Evolutionary conservation across 2,888 invertebrate genomes (phyloP).

Genomic region (Agapetus fuscipes): DNA sequence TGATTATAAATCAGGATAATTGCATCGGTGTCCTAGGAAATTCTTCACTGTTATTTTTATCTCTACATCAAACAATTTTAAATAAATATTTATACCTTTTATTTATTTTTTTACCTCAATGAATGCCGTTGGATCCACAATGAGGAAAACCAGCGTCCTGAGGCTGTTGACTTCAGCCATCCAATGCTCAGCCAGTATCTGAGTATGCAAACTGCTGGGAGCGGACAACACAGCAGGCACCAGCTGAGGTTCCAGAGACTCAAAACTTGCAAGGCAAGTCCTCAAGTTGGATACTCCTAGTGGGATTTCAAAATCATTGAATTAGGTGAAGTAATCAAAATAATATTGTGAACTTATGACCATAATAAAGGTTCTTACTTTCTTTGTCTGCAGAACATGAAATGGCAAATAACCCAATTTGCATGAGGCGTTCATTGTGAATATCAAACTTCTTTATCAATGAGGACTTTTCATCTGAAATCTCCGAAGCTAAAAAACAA

Average conservation of each 20-base stretch:
- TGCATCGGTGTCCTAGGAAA: too few relatives aligned
- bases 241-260: constrained; percentile 56
- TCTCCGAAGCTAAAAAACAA: not conserved
- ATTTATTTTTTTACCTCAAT: constrained; percentile 41
- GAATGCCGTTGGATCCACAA: constrained; percentile 61
- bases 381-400: constrained; percentile 43
- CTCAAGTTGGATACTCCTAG: constrained; percentile 53
- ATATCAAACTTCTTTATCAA: constrained; percentile 55
- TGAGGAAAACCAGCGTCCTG: constrained; percentile 49
- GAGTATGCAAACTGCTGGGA: constrained; percentile 40
- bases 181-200: constrained; percentile 49
- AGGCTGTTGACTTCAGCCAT: constrained; percentile 47
- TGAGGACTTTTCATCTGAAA: constrained; percentile 35
- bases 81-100: not conserved
- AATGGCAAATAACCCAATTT: constrained; percentile 62
- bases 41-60: too few relatives aligned
- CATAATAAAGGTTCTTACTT: constrained; percentile 28
- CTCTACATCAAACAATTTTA: too few relatives aligned
- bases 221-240: constrained; percentile 50
- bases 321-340: constrained; percentile 1
- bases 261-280: constrained; percentile 56
- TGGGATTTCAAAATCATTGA: constrained; percentile 23
- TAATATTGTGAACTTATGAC: constrained; percentile 2
- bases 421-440: constrained; percentile 55
- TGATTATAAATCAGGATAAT: too few relatives aligned